Percentiles rank a stretch among this genome's conserved stretches.
Evolutionary conservation across 2,113 vertebrate species (phyloP).

Genomic region (Cebidichthys violaceus): DNA sequence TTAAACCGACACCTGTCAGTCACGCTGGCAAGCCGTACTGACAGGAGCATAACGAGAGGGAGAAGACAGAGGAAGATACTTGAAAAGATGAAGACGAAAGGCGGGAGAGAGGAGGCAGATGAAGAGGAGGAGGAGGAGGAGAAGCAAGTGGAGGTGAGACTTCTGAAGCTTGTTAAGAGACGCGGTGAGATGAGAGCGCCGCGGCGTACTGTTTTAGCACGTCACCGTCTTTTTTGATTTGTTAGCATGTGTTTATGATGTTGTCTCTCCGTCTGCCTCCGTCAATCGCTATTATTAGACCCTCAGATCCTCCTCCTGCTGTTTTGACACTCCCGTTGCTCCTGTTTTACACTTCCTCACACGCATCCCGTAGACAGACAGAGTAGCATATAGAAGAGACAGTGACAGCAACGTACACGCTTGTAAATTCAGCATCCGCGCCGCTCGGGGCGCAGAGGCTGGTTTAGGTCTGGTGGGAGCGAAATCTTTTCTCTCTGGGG

Average conservation of each 20-base stretch:
- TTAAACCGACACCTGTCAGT: slow-evolving; percentile 80
- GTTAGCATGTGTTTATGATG: slow-evolving; percentile 80
- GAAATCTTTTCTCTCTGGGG: slow-evolving; percentile 31
- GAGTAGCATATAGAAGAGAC: slow-evolving; percentile 29
- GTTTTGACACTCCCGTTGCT: slow-evolving; percentile 75
- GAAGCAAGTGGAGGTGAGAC: slow-evolving; percentile 73
- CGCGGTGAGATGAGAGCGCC: slow-evolving; percentile 64
- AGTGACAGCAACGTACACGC: slow-evolving; percentile 31
- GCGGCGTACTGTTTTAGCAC: slow-evolving; percentile 67
- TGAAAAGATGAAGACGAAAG: slow-evolving; percentile 64
- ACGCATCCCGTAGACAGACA: slow-evolving; percentile 24
- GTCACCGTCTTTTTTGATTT: slow-evolving; percentile 77
- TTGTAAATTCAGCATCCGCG: slow-evolving; percentile 30
- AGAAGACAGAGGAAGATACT: slow-evolving; percentile 50
- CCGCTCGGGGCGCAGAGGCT: slow-evolving; percentile 23
- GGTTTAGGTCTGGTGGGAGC: slow-evolving; percentile 30
- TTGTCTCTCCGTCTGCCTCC: slow-evolving; percentile 75
- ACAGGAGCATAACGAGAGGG: slow-evolving; percentile 68
- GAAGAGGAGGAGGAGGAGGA: slow-evolving; percentile 42
- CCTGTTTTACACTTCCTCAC: slow-evolving; percentile 63
- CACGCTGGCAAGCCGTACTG: slow-evolving; percentile 61
- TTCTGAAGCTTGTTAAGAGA: slow-evolving; percentile 75
- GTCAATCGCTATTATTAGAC: slow-evolving; percentile 81
- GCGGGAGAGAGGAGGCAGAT: slow-evolving; percentile 55
- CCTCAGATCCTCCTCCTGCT: slow-evolving; percentile 75